Percentiles rank a stretch among this genome's conserved stretches.
Evolutionary conservation across 2,888 invertebrate genomes (phyloP).

Genomic region (Octonoba sinensis): DNA sequence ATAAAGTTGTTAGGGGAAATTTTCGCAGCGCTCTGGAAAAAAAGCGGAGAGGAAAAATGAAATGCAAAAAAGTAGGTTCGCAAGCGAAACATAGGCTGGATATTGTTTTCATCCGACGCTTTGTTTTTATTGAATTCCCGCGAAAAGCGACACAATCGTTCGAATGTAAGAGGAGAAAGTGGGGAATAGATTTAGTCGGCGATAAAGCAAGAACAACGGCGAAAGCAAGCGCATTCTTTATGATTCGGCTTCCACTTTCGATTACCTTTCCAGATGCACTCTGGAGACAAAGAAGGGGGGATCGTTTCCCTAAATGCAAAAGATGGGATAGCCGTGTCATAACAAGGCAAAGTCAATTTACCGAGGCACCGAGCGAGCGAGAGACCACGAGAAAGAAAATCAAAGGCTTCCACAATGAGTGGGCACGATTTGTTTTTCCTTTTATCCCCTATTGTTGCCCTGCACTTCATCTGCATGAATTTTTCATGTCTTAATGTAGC

Average conservation of each 20-base stretch:
- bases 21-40: slow-evolving; percentile 30
- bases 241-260: slow-evolving; percentile 46
- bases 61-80: slow-evolving; percentile 5
- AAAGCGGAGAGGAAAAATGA: slow-evolving; percentile 14
- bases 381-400: slow-evolving; percentile 42
- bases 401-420: slow-evolving; percentile 48
- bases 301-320: slow-evolving; percentile 25
- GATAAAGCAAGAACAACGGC: slow-evolving; percentile 18
- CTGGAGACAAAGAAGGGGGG: slow-evolving; percentile 44
- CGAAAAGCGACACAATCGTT: slow-evolving; percentile 31
- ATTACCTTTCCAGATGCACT: slow-evolving; percentile 57
- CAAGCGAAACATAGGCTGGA: too few species aligned
- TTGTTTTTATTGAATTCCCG: slow-evolving; percentile 57
- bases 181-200: slow-evolving; percentile 25
- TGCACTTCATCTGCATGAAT: slow-evolving; percentile 66
- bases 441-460: slow-evolving; percentile 64
- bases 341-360: slow-evolving; percentile 65
- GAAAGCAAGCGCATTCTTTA: slow-evolving; percentile 14
- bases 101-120: slow-evolving; percentile 53
- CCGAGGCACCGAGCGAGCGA: slow-evolving; percentile 43
- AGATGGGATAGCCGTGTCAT: slow-evolving; percentile 52
- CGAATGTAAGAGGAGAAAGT: slow-evolving; percentile 52
- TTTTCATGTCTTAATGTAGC: slow-evolving; percentile 66
- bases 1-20: slow-evolving; percentile 48
- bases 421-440: slow-evolving; percentile 62